Evolutionary conservation across 2,113 vertebrate genomes (phyloP).

Genomic region (Anolis carolinensis): DNA sequence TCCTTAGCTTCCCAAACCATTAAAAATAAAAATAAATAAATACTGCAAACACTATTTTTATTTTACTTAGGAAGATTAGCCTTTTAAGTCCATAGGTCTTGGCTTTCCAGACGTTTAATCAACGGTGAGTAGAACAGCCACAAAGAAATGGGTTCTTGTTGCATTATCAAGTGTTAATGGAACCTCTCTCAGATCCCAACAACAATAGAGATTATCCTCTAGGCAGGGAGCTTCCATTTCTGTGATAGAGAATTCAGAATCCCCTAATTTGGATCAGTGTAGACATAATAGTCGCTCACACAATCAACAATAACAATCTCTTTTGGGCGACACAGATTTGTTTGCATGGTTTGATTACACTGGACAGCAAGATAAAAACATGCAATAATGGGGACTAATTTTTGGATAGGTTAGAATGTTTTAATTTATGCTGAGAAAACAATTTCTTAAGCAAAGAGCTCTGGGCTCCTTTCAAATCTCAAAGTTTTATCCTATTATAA

Average conservation of each 20-base stretch:
- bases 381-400: slow-evolving; percentile 3
- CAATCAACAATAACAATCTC: slow-evolving; percentile 28
- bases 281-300: slow-evolving; percentile 6
- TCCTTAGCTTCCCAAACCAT: slow-evolving; percentile 27
- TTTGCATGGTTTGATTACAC: slow-evolving; percentile 17
- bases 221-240: background rate
- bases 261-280: slow-evolving; percentile 19
- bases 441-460: background rate
- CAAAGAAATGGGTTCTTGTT: slow-evolving; percentile 36
- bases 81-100: slow-evolving; percentile 39
- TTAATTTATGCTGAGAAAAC: background rate
- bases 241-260: slow-evolving; percentile 17
- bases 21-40: slow-evolving; percentile 7
- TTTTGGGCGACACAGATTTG: background rate
- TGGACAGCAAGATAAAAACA: background rate
- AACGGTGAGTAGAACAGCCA: slow-evolving; percentile 18
- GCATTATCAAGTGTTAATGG: background rate
- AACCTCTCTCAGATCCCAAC: slow-evolving; percentile 1
- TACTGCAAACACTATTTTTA: slow-evolving; percentile 27
- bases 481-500: background rate
- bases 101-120: slow-evolving; percentile 39
- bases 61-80: slow-evolving; percentile 35
- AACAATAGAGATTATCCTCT: slow-evolving; percentile 29
- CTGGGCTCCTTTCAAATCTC: background rate
- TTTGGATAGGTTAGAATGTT: slow-evolving; percentile 8